phyloP scores from a whole-genome alignment of 2,888 invertebrate species.

The Agrotis segetum region DNA sequence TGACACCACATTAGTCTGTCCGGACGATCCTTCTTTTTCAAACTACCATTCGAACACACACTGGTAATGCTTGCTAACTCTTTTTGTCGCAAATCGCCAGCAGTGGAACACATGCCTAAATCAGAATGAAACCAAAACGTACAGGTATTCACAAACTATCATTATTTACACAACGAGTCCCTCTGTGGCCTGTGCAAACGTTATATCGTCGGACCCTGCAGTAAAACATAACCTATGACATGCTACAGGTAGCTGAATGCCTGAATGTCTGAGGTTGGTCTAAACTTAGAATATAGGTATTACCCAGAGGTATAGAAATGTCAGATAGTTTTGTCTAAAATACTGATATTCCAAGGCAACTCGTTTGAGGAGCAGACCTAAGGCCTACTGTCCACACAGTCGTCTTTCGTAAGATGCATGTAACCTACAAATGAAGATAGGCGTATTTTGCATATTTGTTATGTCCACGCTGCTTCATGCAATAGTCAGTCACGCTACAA shows the following conservation, averaged over 20 bases:
- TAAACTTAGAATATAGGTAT: conserved; percentile 17
- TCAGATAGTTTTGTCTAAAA: not conserved
- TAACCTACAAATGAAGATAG: too few relatives aligned
- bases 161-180: not conserved
- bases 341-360: conserved; percentile 2
- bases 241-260: not conserved
- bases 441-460: too few relatives aligned
- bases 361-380: not conserved
- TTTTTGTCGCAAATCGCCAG: not conserved
- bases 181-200: not conserved
- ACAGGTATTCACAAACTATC: not conserved
- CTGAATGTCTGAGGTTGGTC: not conserved
- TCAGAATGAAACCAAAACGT: not conserved
- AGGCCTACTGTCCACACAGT: too few relatives aligned
- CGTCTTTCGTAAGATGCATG: too few relatives aligned
- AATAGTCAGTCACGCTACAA: too few relatives aligned
- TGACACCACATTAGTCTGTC: too few relatives aligned
- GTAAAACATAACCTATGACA: conserved; percentile 9
- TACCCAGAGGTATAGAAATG: conserved; percentile 1
- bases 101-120: not conserved
- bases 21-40: too few relatives aligned
- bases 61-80: not conserved
- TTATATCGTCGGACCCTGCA: not conserved
- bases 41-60: not conserved
- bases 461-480: too few relatives aligned